Conservation (phyloP, 2,797 vertebrate genomes). For the Chromis chromis region DNA sequence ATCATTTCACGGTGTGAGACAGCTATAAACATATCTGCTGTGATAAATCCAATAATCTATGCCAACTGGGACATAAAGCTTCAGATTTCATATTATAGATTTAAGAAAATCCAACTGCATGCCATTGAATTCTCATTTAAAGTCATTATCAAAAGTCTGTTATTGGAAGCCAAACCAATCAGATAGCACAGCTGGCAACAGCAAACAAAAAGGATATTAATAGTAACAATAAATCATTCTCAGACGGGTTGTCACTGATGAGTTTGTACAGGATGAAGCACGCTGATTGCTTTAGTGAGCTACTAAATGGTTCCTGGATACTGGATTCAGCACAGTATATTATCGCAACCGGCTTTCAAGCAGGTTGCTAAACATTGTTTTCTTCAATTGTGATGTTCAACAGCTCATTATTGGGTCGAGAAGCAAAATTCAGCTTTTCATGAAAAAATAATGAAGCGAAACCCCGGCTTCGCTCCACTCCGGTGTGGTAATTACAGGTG, state of each 20-base stretch:
- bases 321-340: constrained; percentile 46
- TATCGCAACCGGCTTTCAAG: constrained; percentile 32
- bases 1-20: constrained; percentile 57
- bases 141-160: constrained; percentile 69
- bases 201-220: constrained; percentile 77
- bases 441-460: constrained; percentile 18
- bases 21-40: constrained; percentile 62
- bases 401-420: constrained; percentile 41
- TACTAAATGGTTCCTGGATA: constrained; percentile 54
- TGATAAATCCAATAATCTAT: constrained; percentile 71
- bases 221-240: constrained; percentile 74
- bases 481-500: constrained; percentile 51
- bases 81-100: constrained; percentile 67
- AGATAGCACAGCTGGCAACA: constrained; percentile 53
- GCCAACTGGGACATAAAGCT: constrained; percentile 60
- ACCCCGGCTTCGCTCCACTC: constrained; percentile 25
- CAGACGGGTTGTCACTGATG: constrained; percentile 74
- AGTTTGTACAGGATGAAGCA: constrained; percentile 69
- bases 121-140: constrained; percentile 72
- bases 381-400: constrained; percentile 38
- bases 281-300: constrained; percentile 54
- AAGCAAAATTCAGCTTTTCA: constrained; percentile 37
- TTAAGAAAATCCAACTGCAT: constrained; percentile 49
- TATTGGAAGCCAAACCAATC: constrained; percentile 68
- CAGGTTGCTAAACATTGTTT: constrained; percentile 35